Conservation (phyloP, 1,140 invertebrate genomes). For the Trichoplusia ni region DNA sequence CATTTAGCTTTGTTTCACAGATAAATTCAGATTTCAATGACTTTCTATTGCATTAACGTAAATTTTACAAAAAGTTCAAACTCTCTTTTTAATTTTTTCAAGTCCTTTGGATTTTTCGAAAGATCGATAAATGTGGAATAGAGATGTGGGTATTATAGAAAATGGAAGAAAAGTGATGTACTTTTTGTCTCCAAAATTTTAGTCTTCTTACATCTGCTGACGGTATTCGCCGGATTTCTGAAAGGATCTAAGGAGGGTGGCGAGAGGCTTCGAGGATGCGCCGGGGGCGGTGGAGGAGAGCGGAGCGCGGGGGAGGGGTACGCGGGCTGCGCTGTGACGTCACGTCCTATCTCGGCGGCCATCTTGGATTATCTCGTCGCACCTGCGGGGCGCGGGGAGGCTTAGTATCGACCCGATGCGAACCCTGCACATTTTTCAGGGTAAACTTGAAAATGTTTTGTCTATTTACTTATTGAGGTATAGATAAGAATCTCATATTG, state of each 20-base stretch:
- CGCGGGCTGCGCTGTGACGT: slow-evolving; percentile 70
- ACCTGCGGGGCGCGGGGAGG: slow-evolving; percentile 73
- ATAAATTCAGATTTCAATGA: no score
- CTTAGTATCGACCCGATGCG: slow-evolving; percentile 68
- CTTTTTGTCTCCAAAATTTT: no score
- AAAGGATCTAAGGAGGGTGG: slow-evolving; percentile 79
- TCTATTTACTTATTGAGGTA: slow-evolving; percentile 33
- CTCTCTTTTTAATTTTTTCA: no score
- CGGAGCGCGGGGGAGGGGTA: no score
- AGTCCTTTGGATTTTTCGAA: no score
- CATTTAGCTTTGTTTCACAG: no score
- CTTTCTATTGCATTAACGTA: no score
- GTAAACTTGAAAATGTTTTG: slow-evolving; percentile 62
- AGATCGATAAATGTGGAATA: no score
- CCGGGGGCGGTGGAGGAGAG: slow-evolving; percentile 55
- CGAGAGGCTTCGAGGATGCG: slow-evolving; percentile 76
- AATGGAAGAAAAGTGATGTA: no score
- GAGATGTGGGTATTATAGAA: no score
- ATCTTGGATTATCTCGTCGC: slow-evolving; percentile 81
- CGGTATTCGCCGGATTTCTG: slow-evolving; percentile 69
- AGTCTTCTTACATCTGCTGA: no score
- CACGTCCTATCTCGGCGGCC: slow-evolving; percentile 80
- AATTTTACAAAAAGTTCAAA: no score
- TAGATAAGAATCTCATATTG: neutral
- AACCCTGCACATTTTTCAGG: slow-evolving; percentile 73